Conservation (phyloP, 2,113 vertebrate species). For the Haliaeetus leucogaster region DNA sequence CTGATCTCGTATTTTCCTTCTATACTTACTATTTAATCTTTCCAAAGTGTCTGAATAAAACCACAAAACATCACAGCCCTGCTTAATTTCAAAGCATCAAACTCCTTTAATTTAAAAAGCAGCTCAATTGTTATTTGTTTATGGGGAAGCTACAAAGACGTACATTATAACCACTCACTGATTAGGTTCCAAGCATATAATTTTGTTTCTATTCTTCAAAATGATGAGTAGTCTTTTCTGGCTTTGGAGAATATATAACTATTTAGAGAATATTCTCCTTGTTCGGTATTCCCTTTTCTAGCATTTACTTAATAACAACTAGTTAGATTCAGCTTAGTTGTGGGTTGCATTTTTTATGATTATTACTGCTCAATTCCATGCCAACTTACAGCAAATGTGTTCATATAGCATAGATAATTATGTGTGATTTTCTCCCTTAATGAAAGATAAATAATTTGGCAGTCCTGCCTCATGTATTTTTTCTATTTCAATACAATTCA, state of each 20-base stretch:
- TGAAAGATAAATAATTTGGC: slow-evolving; percentile 72
- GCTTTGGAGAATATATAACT: neutral
- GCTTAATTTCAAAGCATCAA: slow-evolving; percentile 13
- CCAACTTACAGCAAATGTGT: slow-evolving; percentile 46
- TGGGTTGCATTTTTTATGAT: slow-evolving; percentile 37
- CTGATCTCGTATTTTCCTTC: neutral
- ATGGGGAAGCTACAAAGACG: neutral
- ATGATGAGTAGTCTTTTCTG: neutral
- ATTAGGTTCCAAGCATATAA: neutral
- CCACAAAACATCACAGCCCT: neutral
- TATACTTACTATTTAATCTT: slow-evolving; percentile 9
- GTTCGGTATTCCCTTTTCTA: slow-evolving; percentile 1
- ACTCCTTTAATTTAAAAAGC: neutral
- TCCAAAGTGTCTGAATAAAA: neutral
- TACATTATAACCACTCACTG: neutral
- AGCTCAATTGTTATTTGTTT: slow-evolving; percentile 20
- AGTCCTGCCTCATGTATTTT: slow-evolving; percentile 42
- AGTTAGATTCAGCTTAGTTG: slow-evolving; percentile 46
- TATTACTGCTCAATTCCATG: slow-evolving; percentile 39
- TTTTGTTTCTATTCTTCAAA: slow-evolving; percentile 3
- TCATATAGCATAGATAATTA: slow-evolving; percentile 68
- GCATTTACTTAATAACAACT: slow-evolving; percentile 33
- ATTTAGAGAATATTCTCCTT: neutral
- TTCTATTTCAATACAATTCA: slow-evolving; percentile 46
- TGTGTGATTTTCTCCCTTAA: slow-evolving; percentile 65